phyloP scores from a whole-genome alignment of 2,888 invertebrate species.

The Pseudococcus viburni region DNA sequence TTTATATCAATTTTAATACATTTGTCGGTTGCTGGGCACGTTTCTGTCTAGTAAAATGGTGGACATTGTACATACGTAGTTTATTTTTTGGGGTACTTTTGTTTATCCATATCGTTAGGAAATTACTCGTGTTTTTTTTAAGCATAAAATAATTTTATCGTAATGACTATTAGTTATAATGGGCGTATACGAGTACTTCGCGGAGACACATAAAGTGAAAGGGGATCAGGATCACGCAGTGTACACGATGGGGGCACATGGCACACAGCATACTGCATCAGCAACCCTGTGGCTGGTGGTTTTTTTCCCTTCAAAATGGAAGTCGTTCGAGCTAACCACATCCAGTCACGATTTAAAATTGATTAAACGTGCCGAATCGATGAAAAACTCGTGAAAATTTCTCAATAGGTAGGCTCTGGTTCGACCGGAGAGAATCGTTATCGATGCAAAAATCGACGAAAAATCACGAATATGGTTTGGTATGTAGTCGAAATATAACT shows the following conservation, averaged over 20 bases:
- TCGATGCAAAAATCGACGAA: background rate
- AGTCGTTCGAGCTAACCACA: slow-evolving; percentile 5
- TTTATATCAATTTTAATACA: slow-evolving; percentile 31
- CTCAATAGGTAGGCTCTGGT: background rate
- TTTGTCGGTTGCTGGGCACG: background rate
- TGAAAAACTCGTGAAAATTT: slow-evolving; percentile 44
- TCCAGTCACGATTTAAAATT: slow-evolving; percentile 35
- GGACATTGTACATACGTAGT: background rate
- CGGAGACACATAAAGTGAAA: background rate
- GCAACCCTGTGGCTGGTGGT: background rate
- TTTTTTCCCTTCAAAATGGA: background rate
- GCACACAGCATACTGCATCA: background rate
- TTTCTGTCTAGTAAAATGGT: background rate
- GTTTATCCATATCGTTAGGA: background rate
- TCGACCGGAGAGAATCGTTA: background rate
- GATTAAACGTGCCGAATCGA: slow-evolving; percentile 38
- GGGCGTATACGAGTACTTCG: background rate
- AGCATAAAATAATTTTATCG: background rate
- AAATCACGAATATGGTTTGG: slow-evolving; percentile 19
- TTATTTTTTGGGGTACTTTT: slow-evolving; percentile 5
- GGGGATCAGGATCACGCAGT: background rate
- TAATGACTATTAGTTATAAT: slow-evolving; percentile 35
- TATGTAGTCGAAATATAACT: slow-evolving; percentile 8
- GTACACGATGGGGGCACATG: background rate
- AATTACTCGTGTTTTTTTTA: slow-evolving; percentile 24